Evolutionary conservation across 2,797 vertebrate species (phyloP).

Genomic region (Arnoldichthys spilopterus): DNA sequence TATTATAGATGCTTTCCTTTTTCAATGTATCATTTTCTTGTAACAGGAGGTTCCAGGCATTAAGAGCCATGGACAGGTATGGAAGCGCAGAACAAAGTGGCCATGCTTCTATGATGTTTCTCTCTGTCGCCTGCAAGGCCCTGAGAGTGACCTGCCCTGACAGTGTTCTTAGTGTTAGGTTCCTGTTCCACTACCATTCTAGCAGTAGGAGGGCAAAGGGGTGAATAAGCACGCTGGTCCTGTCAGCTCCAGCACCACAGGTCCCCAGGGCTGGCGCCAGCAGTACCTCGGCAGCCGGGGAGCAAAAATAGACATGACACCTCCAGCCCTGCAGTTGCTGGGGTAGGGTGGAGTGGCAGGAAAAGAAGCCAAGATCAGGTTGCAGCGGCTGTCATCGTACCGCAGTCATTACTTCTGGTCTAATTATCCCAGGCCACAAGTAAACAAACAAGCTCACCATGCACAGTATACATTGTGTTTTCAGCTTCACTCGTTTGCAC

Average conservation of each 20-base stretch:
- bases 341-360: slow-evolving; percentile 76
- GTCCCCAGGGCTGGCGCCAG: slow-evolving; percentile 82
- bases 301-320: slow-evolving; percentile 77
- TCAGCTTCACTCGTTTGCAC: slow-evolving; percentile 43
- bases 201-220: slow-evolving; percentile 68
- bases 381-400: slow-evolving; percentile 85
- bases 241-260: slow-evolving; percentile 67
- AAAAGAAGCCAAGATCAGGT: slow-evolving; percentile 73
- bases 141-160: slow-evolving; percentile 47
- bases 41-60: background rate
- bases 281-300: slow-evolving; percentile 70
- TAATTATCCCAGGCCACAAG: slow-evolving; percentile 81
- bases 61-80: background rate
- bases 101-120: slow-evolving; percentile 17
- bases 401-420: slow-evolving; percentile 83
- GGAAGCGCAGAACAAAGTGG: background rate
- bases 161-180: slow-evolving; percentile 71
- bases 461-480: slow-evolving; percentile 70
- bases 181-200: slow-evolving; percentile 58
- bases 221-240: slow-evolving; percentile 70
- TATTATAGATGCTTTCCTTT: background rate
- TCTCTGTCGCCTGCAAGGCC: slow-evolving; percentile 31
- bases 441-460: slow-evolving; percentile 81
- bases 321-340: slow-evolving; percentile 75
- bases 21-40: background rate